These are phyloP conservation scores for Amazonetta brasiliensis DNA, from an alignment of 2,797 vertebrate species.

Conservation along the genomic window DNA sequence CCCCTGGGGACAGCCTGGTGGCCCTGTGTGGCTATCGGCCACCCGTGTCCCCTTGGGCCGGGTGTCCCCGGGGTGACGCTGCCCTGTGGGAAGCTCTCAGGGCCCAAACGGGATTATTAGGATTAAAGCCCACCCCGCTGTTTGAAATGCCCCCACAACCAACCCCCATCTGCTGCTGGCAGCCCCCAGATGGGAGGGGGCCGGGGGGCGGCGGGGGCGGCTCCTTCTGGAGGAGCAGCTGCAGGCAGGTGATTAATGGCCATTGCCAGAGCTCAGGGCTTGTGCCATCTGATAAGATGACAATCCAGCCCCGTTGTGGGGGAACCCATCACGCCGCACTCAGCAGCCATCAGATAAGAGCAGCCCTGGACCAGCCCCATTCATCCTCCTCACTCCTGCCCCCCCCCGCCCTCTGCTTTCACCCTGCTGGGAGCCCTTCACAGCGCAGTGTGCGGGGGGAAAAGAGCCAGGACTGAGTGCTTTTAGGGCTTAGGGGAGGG, in stretches of 20 bases:
- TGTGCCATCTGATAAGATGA: conserved; percentile 72
- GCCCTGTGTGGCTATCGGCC: not conserved
- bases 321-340: conserved; percentile 65
- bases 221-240: not conserved
- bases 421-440: conserved; percentile 25
- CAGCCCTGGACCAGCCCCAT: not conserved
- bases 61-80: not conserved
- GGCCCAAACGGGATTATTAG: no score
- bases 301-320: conserved; percentile 70
- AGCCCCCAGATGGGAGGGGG: no score
- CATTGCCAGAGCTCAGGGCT: conserved; percentile 20
- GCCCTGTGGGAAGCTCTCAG: no score
- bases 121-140: no score
- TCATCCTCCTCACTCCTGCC: conserved; percentile 56
- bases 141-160: no score
- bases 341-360: conserved; percentile 65
- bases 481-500: no score
- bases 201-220: not conserved
- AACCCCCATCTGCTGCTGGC: no score
- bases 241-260: conserved; percentile 49
- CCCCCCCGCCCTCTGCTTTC: conserved; percentile 61
- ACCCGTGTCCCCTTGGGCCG: not conserved
- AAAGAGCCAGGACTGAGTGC: no score
- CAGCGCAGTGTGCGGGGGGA: no score
- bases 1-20: not conserved